phyloP scores from a whole-genome alignment of 2,888 invertebrate species.

The Plebejus anna region DNA sequence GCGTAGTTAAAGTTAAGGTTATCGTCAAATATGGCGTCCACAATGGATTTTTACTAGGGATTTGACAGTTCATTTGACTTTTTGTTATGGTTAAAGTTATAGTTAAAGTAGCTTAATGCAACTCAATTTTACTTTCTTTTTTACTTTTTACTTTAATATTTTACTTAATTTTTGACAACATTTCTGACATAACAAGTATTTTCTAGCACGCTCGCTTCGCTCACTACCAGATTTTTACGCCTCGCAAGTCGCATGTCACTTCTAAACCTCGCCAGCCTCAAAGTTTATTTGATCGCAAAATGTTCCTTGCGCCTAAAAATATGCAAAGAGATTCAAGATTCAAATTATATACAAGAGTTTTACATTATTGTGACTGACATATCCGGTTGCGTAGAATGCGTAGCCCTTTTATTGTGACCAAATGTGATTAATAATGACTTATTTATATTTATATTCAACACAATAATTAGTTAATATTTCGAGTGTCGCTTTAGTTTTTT shows the following conservation, averaged over 20 bases:
- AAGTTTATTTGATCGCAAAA: not conserved
- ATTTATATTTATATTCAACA: not conserved
- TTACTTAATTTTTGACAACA: no score
- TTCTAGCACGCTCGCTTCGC: not conserved
- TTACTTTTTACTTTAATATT: no score
- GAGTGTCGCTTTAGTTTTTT: not conserved
- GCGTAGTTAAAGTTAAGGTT: no score
- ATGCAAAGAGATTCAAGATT: conserved; percentile 12
- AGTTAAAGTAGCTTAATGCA: no score
- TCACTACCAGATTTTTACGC: not conserved
- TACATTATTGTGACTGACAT: not conserved
- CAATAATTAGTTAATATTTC: not conserved
- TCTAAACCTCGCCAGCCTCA: not conserved
- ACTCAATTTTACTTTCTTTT: no score
- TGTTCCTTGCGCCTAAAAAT: not conserved
- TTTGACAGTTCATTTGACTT: no score
- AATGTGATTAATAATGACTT: not conserved
- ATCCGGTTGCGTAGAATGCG: not conserved
- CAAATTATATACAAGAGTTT: not conserved
- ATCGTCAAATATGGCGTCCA: no score
- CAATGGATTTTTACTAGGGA: no score
- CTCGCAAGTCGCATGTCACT: not conserved
- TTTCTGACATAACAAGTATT: not conserved
- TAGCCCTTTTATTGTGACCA: not conserved
- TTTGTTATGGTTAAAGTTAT: no score